Base-by-base conservation (phyloP, 2,113 vertebrate genomes). In the Blennius ocellaris region DNA sequence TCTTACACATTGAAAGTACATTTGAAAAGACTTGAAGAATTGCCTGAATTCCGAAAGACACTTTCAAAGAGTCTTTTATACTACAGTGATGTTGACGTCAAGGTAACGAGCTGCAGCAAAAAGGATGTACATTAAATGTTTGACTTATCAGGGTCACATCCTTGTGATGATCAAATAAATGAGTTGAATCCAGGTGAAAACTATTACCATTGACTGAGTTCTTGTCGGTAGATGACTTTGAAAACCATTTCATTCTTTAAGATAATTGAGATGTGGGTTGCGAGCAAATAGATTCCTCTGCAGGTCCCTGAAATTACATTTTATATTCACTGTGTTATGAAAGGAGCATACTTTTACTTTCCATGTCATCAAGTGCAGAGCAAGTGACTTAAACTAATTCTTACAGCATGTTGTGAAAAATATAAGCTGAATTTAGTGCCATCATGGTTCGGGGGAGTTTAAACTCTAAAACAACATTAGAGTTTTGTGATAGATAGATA, bases 101-200 rank as follows among this genome's bases (percentile, higher is more conserved):
- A 64, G 21, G 21, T 72, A 75, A 80, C 69, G 58, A 84, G 68
- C 60, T 67, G 61, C 44, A 30, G 61, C 47, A 54, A 77, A 65
- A 67, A 43, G 30, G 30, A 72, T 69, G n/a, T 54, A 65, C 51
- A 47, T 61, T 43, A 52, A 44, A 68, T 68, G 40, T 39, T 16
- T 53, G 12, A 61, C 43, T 45, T 17, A 55, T 57, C 16, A 50
- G 16, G 45, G 9, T 51, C 40, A 48, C 44, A 6, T 78, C 5
- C 48, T 57, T 43, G 54, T 63, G 60, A 83, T 37, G 78, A 76
- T 76, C 55, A 16, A 62, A 76, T 17, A 55, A 61, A 69, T 72
- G 48, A 47, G 21, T 21, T 71, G 41, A 76, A 76, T 58, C 49
- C 53, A 69, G 60, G 44, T 58, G 62, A 69, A 81, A 76, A 16